Evolutionary conservation across 1,140 invertebrate species (phyloP), one percentile per base, ranked within the genome.

Genomic region (Microplitis demolitor): DNA sequence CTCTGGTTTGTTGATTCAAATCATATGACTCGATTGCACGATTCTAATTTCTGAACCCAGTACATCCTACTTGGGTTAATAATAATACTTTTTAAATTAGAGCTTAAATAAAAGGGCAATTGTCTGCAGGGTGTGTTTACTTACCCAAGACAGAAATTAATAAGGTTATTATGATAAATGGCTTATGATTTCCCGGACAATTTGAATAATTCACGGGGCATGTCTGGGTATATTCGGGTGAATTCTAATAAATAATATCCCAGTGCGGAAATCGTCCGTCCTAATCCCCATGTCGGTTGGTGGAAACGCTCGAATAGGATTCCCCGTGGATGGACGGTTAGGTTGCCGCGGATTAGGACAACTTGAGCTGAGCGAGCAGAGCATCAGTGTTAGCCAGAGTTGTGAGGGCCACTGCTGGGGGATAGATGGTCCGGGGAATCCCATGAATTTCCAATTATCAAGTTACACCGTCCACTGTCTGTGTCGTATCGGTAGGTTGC

Each of bases 391-490:
- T 24, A 24, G 24, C 24, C 24, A 24, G 51, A 69, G 62, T 16
- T 62, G 67, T 33, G 67, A 50, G 63, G 35, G 33, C 16, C 14
- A 50, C 24, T 24, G 24, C 24, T 24, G 24, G 24, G 24, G 24
- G 24, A 24, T 24, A 24, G 24, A 24, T 24, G 69, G 62, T 31
- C 58, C 50, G 62, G 62, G 66, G 70, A 72, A 72, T 72, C 70
- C 70, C 70, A 72, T 72, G 70, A 72, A 72, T 72, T 72, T 72
- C 70, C 70, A 72, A 72, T 72, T 72, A 72, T 72, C 70, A 72
- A 72, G 70, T 72, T 72, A 72, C 70, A 72, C 37, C 63, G 50
- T 45, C 8, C 39, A 45, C 24, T 24, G 24, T 24, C 24, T 24
- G 24, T 24, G 24, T 24, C 24, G 39, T 45, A 11, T 45, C 39